Base-by-base conservation (phyloP, 2,888 invertebrate species). In the Tiphia femorata region DNA sequence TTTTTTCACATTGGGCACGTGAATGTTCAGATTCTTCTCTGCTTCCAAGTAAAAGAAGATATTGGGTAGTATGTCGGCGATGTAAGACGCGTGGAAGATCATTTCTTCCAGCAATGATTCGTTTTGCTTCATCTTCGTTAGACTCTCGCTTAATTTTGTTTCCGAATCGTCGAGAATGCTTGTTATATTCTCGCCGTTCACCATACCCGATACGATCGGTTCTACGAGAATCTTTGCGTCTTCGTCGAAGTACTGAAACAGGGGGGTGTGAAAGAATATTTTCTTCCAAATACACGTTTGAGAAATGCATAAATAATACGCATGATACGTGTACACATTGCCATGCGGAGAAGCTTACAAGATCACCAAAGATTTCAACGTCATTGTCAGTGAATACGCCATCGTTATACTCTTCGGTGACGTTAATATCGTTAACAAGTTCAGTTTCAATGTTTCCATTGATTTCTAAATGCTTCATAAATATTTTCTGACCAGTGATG, bases 1-100 rank as follows among this genome's bases (percentile, higher is more conserved):
- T 2, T 64, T 63, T 3, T 70, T 60, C 3, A 77, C 49, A 3
- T 63, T 68, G 1, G 67, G 49, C 0, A 64, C 58, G 1, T 46
- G 49, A 5, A 79, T 62, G 12, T 38, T 50, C 2, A 78, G 42
- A 17, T 47, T 50, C 2, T 67, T 27, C 12, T 76, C 72, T 2
- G 14, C n/a, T 21, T 80, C 80, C 1, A 80, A 49, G 27, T 80
- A 75, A 35, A 63, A 49, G 23, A 80, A 68, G 10, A 62, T 8
- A 6, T 66, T 63, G 10, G 52, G 47, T 23, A 72, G 49, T 2
- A 27, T 51, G 4, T 42, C 10, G 3, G 57, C 49, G 0, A 62
- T 43, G 7, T 12, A 40, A 2, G 37, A 8, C 1, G 60, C 55
- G 25, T 51, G 27, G 1, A 2, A 2, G 0, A 77, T 56, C 1